Evolutionary conservation across 2,797 vertebrate genomes (phyloP), one percentile per base, ranked within the genome.

Genomic region (Artibeus jamaicensis): DNA sequence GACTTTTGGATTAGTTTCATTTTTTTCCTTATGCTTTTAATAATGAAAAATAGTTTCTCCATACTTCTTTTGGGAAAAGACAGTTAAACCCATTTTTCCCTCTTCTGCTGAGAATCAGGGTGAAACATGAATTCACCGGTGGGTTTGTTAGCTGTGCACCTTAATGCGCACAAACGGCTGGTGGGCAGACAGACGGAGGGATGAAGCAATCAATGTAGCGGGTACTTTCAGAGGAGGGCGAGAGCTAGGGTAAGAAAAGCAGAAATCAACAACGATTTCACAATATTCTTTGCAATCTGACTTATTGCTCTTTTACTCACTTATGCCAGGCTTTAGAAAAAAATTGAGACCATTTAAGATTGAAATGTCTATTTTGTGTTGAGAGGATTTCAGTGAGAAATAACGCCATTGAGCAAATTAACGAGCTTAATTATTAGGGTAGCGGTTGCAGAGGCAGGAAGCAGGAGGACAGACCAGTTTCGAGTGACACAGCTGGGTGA

Each of bases 11-110:
- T 92, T 16, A 57, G 39, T 92, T 96, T 94, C 11, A 77, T 67
- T 86, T 74, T 89, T 89, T 86, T 81, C 12, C 19, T 95, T 57
- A 68, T 44, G 62, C 19, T 92, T 94, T 97, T 93, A 92, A 83
- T 79, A 59, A 83, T 16, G 24, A 34, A 86, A 83, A 92, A 79
- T 65, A 71, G n/a, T 92, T 83, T 95, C 73, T 84, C 62, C 68
- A 79, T 76, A 48, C 34, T 86, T 94, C 32, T 93, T 93, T 77
- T 55, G 78, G 73, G 46, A 59, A 76, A 91, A 92, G 29, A 86
- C 1, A 34, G 34, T 34, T 26, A 29, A 55, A 50, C 4, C 5
- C 50, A 11, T 34, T 42, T 70, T 18, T 34, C 32, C 78, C 5
- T 48, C 21, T 6, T 62, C 26, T 92, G 14, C 50, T 96, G 70